Evolutionary conservation across 2,797 vertebrate genomes (phyloP).

Genomic region (Microctenopoma steveboyesi): DNA sequence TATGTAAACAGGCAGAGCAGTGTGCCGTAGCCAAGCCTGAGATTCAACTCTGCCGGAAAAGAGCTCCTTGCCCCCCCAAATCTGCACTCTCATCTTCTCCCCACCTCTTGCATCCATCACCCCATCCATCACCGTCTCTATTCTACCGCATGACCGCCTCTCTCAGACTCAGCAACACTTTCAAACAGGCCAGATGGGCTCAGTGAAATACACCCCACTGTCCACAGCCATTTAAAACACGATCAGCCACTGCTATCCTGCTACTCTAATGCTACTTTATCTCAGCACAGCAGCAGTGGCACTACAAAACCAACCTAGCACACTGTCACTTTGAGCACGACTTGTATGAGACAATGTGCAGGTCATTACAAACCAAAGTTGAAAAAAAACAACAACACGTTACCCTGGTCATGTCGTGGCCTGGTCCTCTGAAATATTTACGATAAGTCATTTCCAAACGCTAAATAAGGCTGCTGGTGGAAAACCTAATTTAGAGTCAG

Average conservation of each 20-base stretch:
- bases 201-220: slow-evolving; percentile 53
- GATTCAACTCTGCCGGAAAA: slow-evolving; percentile 67
- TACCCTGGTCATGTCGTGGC: slow-evolving; percentile 6
- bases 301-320: slow-evolving; percentile 21
- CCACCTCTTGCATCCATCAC: slow-evolving; percentile 39
- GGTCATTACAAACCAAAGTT: slow-evolving; percentile 9
- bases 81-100: slow-evolving; percentile 76
- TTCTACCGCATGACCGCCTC: slow-evolving; percentile 52
- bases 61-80: slow-evolving; percentile 55
- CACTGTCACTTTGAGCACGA: slow-evolving; percentile 24
- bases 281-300: slow-evolving; percentile 22
- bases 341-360: slow-evolving; percentile 2
- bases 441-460: slow-evolving; percentile 43
- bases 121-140: slow-evolving; percentile 58
- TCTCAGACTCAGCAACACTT: slow-evolving; percentile 67
- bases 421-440: slow-evolving; percentile 47
- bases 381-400: slow-evolving; percentile 17
- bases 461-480: slow-evolving; percentile 53
- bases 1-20: slow-evolving; percentile 78
- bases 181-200: slow-evolving; percentile 66
- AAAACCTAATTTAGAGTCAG: slow-evolving; percentile 51
- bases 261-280: slow-evolving; percentile 23
- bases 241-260: slow-evolving; percentile 26
- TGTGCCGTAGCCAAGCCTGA: slow-evolving; percentile 76
- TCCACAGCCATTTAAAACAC: slow-evolving; percentile 50